A percentile compares a stretch with the other conserved stretches of the same genome.
phyloP scores from a whole-genome alignment of 2,797 vertebrate species.

The Zenarchopterus dispar region DNA sequence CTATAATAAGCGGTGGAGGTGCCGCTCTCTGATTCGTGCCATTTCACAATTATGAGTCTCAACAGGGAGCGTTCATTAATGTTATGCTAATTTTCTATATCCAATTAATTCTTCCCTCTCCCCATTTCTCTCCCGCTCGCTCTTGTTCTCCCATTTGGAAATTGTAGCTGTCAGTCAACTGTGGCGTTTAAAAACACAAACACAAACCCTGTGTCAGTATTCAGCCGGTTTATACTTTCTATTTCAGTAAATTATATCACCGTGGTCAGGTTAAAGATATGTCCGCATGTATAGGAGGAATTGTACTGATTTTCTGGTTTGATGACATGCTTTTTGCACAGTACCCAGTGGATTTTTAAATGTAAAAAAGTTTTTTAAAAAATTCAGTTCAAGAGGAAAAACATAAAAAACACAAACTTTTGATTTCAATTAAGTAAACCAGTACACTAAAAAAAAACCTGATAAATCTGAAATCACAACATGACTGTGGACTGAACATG shows the following conservation, averaged over 20 bases:
- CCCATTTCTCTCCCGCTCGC: conserved; percentile 65
- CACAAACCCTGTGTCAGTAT: conserved; percentile 74
- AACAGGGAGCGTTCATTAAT: conserved; percentile 86
- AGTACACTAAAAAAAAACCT: conserved; percentile 15
- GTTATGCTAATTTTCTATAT: conserved; percentile 87
- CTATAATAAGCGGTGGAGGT: conserved; percentile 76
- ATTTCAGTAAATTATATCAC: conserved; percentile 56
- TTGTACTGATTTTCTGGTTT: too few relatives aligned
- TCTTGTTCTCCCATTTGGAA: conserved; percentile 77
- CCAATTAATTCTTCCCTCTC: conserved; percentile 83
- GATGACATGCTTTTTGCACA: conserved; percentile 37
- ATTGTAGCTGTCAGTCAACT: conserved; percentile 82
- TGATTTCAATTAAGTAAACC: conserved; percentile 17
- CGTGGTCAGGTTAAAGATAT: conserved; percentile 55
- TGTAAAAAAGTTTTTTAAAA: conserved; percentile 13
- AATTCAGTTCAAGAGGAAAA: conserved; percentile 25
- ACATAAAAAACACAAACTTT: conserved; percentile 16
- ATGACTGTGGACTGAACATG: conserved; percentile 10
- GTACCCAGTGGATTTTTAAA: conserved; percentile 55
- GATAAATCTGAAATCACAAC: conserved; percentile 15
- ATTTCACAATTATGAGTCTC: conserved; percentile 84
- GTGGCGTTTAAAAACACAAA: conserved; percentile 71
- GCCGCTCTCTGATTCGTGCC: conserved; percentile 70
- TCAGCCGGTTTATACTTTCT: conserved; percentile 58
- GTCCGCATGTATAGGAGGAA: conserved; percentile 24